Evolutionary conservation across 23 tunicate species (phyloP), one percentile per base, ranked within the genome.

Genomic region (Trididemnum clinides): DNA sequence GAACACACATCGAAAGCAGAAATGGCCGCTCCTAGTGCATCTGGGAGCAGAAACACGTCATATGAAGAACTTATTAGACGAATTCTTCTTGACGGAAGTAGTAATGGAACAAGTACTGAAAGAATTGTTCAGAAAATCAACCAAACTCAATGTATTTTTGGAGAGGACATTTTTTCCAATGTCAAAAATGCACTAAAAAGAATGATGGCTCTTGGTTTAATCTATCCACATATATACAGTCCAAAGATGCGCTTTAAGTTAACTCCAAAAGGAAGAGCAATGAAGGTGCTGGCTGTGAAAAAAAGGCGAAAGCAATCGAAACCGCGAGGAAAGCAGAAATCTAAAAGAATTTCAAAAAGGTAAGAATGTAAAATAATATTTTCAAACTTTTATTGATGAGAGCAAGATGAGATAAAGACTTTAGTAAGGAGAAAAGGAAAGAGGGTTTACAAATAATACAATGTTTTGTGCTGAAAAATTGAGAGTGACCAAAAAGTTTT

Each of bases 191-290:
- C 86, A 39, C 72, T 90, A 1, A 85, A 85, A 57, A 71, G 95
- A 19, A 90, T 90, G 95, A 36, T 72, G 54, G 35, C 58, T 12
- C 31, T 50, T 27, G 95, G 95, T 33, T 30, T 29, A 5, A 30
- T 66, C 37, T 66, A 66, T 31, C 75, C 75, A 66, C 51, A 39
- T 26, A 27, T 79, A 12, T 79, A 69, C 88, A 85, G 64, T 36
- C 81, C 88, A 37, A 90, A 85, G 54, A 88, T 82, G 34, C 64
- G 35, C 29, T 90, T 77, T 64, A 90, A 90, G 71, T 77, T 90
- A 25, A 85, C 95, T 36, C 82, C 81, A 36, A 90, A 85, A 54
- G 95, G 95, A 77, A 71, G 88, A 37, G 22, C 37, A 37, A 66
- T 59, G 25, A 12, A 59, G 5, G 3, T 59, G n/a, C n/a, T n/a